A percentile compares a stretch with the other conserved stretches of the same genome.
These are phyloP conservation scores for Heliconius hortense DNA, from an alignment of 2,888 invertebrate species.

Conservation along the genomic window DNA sequence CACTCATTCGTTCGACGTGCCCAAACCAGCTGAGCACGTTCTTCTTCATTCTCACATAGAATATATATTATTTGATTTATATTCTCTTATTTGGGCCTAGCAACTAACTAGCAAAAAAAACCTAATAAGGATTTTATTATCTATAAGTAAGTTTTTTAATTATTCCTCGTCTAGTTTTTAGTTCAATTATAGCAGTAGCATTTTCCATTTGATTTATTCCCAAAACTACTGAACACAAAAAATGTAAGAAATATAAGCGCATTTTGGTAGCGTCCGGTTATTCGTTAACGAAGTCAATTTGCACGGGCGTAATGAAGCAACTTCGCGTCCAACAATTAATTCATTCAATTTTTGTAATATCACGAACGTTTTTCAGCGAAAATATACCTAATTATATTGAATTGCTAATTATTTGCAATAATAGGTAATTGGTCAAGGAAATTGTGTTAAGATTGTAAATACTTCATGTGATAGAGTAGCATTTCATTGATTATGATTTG, in stretches of 20 bases:
- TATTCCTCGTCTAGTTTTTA: neutral
- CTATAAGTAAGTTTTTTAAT: neutral
- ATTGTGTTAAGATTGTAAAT: neutral
- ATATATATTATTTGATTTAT: too few relatives aligned
- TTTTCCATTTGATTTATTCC: conserved; percentile 16
- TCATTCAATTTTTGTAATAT: conserved; percentile 50
- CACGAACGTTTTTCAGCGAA: conserved; percentile 34
- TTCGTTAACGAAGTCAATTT: conserved; percentile 65
- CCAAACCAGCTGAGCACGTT: too few relatives aligned
- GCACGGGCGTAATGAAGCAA: conserved; percentile 52
- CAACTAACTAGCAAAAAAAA: neutral
- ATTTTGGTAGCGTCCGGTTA: conserved; percentile 36
- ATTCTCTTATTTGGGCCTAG: too few relatives aligned
- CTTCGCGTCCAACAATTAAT: conserved; percentile 50
- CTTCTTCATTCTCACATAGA: too few relatives aligned
- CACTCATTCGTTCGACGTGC: too few relatives aligned
- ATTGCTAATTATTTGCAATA: conserved; percentile 24
- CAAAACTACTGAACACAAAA: conserved; percentile 32
- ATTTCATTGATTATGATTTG: neutral
- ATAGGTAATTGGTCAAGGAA: neutral
- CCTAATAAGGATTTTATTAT: neutral
- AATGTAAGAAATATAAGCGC: conserved; percentile 32
- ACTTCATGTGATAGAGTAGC: neutral
- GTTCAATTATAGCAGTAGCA: neutral
- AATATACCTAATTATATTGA: conserved; percentile 32